Conservation (phyloP, 2,113 vertebrate species). For the Phalacrocorax brasilianus region DNA sequence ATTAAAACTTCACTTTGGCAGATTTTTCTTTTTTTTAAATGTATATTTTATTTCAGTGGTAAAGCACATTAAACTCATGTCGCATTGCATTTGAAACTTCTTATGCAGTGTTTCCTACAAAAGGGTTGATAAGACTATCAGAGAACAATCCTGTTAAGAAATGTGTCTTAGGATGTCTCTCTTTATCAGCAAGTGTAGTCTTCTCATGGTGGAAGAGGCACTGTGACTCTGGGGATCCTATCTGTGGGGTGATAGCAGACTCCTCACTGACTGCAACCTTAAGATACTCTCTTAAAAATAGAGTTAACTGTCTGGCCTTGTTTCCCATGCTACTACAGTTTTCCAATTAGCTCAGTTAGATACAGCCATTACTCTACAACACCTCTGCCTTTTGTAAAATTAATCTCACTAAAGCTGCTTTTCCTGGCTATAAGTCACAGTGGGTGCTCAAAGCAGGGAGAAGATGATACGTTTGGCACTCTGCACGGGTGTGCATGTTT, state of each 20-base stretch:
- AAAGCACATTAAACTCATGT: not conserved
- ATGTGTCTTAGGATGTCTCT: not conserved
- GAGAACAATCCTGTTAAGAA: not conserved
- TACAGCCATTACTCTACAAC: not conserved
- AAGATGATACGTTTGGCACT: not conserved
- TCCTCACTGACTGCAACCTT: not conserved
- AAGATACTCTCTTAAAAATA: not conserved
- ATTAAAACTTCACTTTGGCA: not conserved
- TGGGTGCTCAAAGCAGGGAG: not conserved
- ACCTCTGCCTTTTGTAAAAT: not conserved
- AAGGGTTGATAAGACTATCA: not conserved
- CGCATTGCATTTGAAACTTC: not conserved
- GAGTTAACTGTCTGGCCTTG: not conserved
- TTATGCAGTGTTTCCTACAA: not conserved
- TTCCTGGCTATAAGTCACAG: not conserved
- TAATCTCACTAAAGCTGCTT: not conserved
- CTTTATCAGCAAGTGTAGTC: not conserved
- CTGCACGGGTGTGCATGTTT: rapidly evolving
- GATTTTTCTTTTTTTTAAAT: too few relatives aligned
- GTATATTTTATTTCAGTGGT: not conserved
- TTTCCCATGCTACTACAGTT: not conserved
- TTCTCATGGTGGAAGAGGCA: not conserved
- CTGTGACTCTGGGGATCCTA: not conserved
- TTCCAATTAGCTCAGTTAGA: not conserved
- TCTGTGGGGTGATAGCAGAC: not conserved